These are phyloP conservation scores for Sebastes vulpes DNA, from an alignment of 2,797 vertebrate species.

Conservation along the genomic window DNA sequence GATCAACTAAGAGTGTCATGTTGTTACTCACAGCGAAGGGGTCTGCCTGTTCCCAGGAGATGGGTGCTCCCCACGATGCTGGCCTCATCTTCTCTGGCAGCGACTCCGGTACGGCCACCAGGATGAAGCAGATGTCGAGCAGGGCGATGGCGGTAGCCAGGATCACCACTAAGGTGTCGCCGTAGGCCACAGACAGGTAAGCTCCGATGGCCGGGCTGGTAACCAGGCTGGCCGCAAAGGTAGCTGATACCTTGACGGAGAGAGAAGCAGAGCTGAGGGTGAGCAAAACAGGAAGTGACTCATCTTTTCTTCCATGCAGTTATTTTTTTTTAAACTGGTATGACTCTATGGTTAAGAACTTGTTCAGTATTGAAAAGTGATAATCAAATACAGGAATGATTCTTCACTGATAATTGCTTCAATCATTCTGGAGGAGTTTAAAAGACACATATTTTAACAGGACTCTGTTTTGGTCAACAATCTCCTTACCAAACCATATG, in stretches of 20 bases:
- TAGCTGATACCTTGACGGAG: constrained; percentile 89
- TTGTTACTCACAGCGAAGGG: constrained; percentile 90
- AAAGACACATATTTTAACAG: neutral
- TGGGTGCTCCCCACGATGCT: constrained; percentile 93
- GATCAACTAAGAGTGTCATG: neutral
- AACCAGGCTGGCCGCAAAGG: constrained; percentile 93
- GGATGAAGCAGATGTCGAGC: constrained; percentile 94
- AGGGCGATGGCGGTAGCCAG: constrained; percentile 93
- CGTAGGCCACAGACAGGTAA: constrained; percentile 89
- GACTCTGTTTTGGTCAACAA: neutral
- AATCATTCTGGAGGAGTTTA: neutral
- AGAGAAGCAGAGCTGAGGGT: neutral
- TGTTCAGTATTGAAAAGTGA: neutral
- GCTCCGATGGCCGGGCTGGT: constrained; percentile 94
- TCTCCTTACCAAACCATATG: constrained; percentile 91
- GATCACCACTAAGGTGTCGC: constrained; percentile 92
- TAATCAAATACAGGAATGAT: neutral
- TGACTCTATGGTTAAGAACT: neutral
- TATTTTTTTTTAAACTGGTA: neutral
- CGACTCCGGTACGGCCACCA: constrained; percentile 92
- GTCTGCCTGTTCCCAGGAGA: constrained; percentile 95
- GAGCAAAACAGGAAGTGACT: neutral
- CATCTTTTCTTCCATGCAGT: neutral
- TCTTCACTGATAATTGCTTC: neutral
- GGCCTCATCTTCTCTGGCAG: constrained; percentile 95